Base-by-base conservation (phyloP, 1,140 invertebrate species). In the Glossosoma conforme region DNA sequence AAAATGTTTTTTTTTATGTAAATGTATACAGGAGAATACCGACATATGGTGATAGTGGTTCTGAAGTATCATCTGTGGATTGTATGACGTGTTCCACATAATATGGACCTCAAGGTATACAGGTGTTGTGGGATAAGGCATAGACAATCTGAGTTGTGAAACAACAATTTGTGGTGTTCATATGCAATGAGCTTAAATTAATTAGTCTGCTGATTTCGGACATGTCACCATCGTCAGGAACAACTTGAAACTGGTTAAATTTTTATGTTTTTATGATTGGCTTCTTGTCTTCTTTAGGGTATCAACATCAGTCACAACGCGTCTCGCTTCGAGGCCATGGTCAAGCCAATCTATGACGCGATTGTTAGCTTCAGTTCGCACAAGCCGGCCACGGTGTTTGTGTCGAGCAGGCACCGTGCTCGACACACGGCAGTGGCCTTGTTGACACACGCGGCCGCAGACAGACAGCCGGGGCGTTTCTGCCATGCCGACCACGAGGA, bases 221-320 rank as follows among this genome's bases (percentile, higher is more conserved):
- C 8, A 30, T 30, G 8, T 9, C n/a, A 9, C 25, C n/a, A n/a
- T n/a, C n/a, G n/a, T n/a, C n/a, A n/a, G n/a, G n/a, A n/a, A n/a
- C n/a, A n/a, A n/a, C n/a, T n/a, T n/a, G n/a, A n/a, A n/a, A n/a
- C n/a, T n/a, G n/a, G n/a, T n/a, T n/a, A n/a, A n/a, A n/a, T n/a
- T n/a, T n/a, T n/a, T n/a, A n/a, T 9, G 8, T 9, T 8, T 30
- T 8, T 9, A 8, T 30, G n/a, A 8, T 9, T 8, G 8, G 8
- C 8, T 30, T 8, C n/a, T n/a, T n/a, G n/a, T n/a, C n/a, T n/a
- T 41, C 14, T 43, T 3, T 74, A 90, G 77, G 94, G 96, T 9
- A 93, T 97, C 66, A 99, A 98, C 73, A 91, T 98, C 10, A 96
- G 93, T 0, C 96, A 99, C 72, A 97, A 97, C 66, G 89, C 89